A percentile compares a stretch with the other conserved stretches of the same genome.
These are phyloP conservation scores for Ursus arctos DNA, from an alignment of 2,113 vertebrate genomes.

Conservation along the genomic window DNA sequence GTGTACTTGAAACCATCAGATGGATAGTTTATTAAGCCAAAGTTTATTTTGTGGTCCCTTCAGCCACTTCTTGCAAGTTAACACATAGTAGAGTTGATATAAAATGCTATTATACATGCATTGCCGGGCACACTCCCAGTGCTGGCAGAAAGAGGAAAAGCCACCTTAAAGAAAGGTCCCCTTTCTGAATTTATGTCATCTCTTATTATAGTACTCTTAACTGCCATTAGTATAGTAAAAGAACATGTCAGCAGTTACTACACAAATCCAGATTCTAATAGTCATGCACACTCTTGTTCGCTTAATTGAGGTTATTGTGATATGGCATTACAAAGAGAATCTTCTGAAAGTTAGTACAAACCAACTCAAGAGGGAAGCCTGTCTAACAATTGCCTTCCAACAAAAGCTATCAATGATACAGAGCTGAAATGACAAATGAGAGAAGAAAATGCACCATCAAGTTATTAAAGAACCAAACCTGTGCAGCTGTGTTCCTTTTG, in stretches of 20 bases:
- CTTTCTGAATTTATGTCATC: conserved; percentile 77
- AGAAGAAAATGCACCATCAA: not conserved
- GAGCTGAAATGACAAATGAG: not conserved
- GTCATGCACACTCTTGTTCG: conserved; percentile 47
- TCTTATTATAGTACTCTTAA: conserved; percentile 70
- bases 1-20: not conserved
- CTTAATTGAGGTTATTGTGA: not conserved
- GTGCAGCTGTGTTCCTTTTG: not conserved
- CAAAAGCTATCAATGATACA: not conserved
- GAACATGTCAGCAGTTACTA: conserved; percentile 59
- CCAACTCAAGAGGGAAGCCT: not conserved
- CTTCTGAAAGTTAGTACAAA: not conserved
- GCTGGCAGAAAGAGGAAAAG: conserved; percentile 57
- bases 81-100: not conserved
- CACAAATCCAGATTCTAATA: conserved; percentile 72
- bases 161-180: conserved; percentile 64
- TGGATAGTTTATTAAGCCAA: not conserved
- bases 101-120: conserved; percentile 54
- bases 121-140: conserved; percentile 46
- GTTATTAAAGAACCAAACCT: not conserved
- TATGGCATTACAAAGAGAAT: not conserved
- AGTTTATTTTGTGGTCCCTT: not conserved
- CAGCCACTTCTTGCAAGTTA: not conserved
- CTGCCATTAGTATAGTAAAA: conserved; percentile 69
- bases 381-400: not conserved